Base-by-base conservation (phyloP, 2,888 invertebrate genomes). In the Lathronympha strigana region DNA sequence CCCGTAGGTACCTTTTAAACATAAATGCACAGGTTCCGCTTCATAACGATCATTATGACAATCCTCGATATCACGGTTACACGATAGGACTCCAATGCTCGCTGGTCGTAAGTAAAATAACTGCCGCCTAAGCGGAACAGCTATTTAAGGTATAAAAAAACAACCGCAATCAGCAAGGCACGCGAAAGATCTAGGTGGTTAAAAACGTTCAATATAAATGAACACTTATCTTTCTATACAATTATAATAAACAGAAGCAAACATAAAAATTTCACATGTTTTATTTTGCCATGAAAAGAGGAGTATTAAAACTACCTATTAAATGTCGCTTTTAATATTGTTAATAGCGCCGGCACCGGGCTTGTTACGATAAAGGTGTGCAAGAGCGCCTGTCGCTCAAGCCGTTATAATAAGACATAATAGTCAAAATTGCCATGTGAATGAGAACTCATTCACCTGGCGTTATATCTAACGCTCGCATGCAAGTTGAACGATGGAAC, bases 401-500 rank as follows among this genome's bases (percentile, higher is more conserved):
- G 75, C 77, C 75, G 74, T 77, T 80, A 79, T 79, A 60, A 60
- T 58, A 60, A 61, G 66, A 54, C 72, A 80, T 76, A 82, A 82
- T 80, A 83, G 77, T 74, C 73, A 74, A 78, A 82, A 84, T 84
- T 81, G 80, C 78, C 82, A 80, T 84, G 82, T 78, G 82, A 82
- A 79, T 80, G 76, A 76, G 73, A 3, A 73, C 75, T 76, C 76
- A 76, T 81, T 81, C 83, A 86, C 83, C 84, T 23, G n/a, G 23
- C n/a, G n/a, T 47, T 47, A 47, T 47, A 23, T 6, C 19, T 21
- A 45, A 11, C 47, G 23, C 19, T 47, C 2, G 8, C 13, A n/a
- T 4, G 2, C 23, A n/a, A n/a, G n/a, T 1, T 5, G 3, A 47
- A 25, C 47, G 1, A 6, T 13, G 2, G 13, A 5, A 23, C 47